Conservation (phyloP, 2,888 invertebrate species). For the Panorpa germanica region DNA sequence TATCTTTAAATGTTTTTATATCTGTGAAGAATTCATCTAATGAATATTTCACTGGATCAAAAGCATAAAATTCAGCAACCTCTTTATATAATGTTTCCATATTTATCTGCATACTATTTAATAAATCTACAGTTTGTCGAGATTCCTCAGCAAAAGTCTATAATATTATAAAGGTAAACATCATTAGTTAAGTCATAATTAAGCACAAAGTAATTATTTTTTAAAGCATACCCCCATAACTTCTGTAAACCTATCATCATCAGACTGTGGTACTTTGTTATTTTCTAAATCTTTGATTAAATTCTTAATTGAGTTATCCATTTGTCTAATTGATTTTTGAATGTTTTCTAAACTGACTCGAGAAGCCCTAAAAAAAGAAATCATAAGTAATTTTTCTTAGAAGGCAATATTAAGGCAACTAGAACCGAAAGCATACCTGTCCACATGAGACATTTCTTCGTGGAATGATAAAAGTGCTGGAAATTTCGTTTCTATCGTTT, state of each 20-base stretch:
- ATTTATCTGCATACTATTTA: constrained; percentile 86
- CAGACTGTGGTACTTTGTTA: constrained; percentile 56
- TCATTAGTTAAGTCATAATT: constrained; percentile 3
- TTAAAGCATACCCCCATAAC: constrained; percentile 71
- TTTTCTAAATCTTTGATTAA: constrained; percentile 82
- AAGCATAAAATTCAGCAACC: constrained; percentile 76
- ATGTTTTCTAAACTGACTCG: constrained; percentile 67
- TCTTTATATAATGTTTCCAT: constrained; percentile 75
- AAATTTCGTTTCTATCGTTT: constrained; percentile 73
- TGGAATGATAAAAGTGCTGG: constrained; percentile 67
- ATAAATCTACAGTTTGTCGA: constrained; percentile 66
- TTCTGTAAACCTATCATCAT: constrained; percentile 69
- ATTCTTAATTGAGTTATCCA: constrained; percentile 74
- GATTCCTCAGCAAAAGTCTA: constrained; percentile 62
- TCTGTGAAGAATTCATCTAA: constrained; percentile 93
- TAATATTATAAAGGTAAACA: too few species aligned
- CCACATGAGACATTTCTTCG: constrained; percentile 81
- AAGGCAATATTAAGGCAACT: neutral
- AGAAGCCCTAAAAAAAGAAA: constrained; percentile 45
- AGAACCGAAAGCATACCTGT: constrained; percentile 32
- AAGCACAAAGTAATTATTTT: constrained; percentile 6
- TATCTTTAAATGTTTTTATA: constrained; percentile 85
- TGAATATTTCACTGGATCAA: constrained; percentile 83
- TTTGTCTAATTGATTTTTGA: constrained; percentile 61
- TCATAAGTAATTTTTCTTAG: neutral